A percentile compares a stretch with the other conserved stretches of the same genome.
Conservation (phyloP, 2,888 invertebrate genomes). For the Criorhina ranunculi region DNA sequence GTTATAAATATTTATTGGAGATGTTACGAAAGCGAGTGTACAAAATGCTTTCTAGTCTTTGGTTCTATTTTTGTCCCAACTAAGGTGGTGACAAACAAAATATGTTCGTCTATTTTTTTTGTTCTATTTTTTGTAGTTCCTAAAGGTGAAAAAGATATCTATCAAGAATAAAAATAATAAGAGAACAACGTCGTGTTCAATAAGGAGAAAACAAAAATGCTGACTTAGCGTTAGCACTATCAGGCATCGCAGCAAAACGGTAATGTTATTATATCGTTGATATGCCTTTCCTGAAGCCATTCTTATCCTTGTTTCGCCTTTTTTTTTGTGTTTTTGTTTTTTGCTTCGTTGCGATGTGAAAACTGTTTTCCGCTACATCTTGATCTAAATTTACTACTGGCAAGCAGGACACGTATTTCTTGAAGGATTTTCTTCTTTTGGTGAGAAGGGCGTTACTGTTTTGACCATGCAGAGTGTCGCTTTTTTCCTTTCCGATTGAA, state of each 20-base stretch:
- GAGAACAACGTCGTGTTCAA: conserved; percentile 27
- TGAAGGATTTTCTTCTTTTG: conserved; percentile 42
- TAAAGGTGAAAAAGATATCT: conserved; percentile 46
- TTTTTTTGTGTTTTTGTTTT: conserved; percentile 40
- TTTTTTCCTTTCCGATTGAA: conserved; percentile 27
- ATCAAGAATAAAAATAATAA: conserved; percentile 21
- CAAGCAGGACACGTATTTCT: conserved; percentile 36
- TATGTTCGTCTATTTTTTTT: conserved; percentile 10
- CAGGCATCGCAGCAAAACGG: conserved; percentile 19
- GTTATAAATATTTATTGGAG: conserved; percentile 37
- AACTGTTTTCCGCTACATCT: conserved; percentile 1
- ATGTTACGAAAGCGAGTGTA: conserved; percentile 2
- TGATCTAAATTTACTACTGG: conserved; percentile 29
- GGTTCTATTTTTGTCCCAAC: conserved; percentile 14
- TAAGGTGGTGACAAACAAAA: conserved; percentile 50
- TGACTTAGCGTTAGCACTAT: conserved; percentile 45
- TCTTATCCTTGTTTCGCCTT: conserved; percentile 33
- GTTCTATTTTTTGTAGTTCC: not conserved
- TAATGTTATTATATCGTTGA: conserved; percentile 58
- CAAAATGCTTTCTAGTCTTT: conserved; percentile 12
- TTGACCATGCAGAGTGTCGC: conserved; percentile 27
- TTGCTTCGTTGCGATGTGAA: not conserved
- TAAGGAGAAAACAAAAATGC: conserved; percentile 39
- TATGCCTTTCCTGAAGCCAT: conserved; percentile 38
- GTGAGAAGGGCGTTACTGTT: conserved; percentile 15